Conservation (phyloP, 35 echinoderm and acorn worm species). For the Lytechinus pictus region DNA sequence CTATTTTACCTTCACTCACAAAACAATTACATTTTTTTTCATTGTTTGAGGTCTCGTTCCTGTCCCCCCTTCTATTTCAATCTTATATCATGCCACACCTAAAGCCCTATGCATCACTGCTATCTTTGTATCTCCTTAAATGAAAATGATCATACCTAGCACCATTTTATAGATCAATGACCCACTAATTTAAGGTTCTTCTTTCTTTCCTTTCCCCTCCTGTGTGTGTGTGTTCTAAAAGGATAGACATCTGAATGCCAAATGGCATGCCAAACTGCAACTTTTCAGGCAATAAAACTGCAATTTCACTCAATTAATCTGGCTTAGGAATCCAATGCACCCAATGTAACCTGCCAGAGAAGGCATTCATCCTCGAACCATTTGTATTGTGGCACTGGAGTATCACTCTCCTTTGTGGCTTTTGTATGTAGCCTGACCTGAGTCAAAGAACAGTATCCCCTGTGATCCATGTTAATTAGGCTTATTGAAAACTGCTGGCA, state of each 20-base stretch:
- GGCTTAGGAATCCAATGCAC: neutral
- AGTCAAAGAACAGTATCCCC: neutral
- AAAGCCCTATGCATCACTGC: neutral
- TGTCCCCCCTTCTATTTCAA: too few relatives aligned
- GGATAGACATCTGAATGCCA: neutral
- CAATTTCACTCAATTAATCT: slow-evolving; percentile 32
- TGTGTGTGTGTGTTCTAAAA: neutral
- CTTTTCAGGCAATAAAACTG: slow-evolving; percentile 25
- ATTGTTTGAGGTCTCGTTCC: neutral
- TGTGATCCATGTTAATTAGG: neutral
- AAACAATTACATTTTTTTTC: too few relatives aligned
- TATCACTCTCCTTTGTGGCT: neutral
- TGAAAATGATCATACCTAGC: neutral
- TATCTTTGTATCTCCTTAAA: neutral
- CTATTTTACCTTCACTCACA: too few relatives aligned
- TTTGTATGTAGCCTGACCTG: neutral
- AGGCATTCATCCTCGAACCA: neutral
- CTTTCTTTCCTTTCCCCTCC: neutral
- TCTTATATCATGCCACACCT: neutral
- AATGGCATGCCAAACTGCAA: slow-evolving; percentile 23
- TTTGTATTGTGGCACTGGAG: neutral
- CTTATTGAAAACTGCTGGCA: neutral
- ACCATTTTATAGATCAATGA: neutral
- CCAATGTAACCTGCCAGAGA: neutral
- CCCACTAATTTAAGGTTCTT: neutral